Evolutionary conservation across 2,888 invertebrate species (phyloP), one percentile per base, ranked within the genome.

Genomic region (Ceratothoa steindachneri): DNA sequence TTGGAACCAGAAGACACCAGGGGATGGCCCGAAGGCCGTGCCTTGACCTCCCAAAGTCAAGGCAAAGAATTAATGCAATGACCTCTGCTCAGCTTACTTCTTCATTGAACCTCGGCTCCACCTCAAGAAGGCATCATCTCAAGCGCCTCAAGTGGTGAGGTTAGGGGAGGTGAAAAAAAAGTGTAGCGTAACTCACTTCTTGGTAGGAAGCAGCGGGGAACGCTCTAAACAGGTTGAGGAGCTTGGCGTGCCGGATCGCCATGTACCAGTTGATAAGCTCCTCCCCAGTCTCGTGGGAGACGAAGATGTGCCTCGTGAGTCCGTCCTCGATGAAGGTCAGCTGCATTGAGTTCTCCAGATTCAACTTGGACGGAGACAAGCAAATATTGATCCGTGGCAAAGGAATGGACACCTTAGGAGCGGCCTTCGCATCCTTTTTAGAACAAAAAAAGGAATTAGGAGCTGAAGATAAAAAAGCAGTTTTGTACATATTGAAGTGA

Each of bases 201-300:
- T 87, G 87, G 82, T 92, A 91, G 31, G 87, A 88, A 0, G 89
- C 89, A 7, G 90, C 89, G 0, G 94, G 94, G 84, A 91, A 93
- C 27, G 93, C 93, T 1, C 93, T 90, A 85, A 92, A 91, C 24
- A 93, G 86, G 22, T 92, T 87, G 82, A 93, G 92, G 67, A 94
- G 85, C 83, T 95, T 94, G 0, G 93, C 93, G 83, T 92, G 91
- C 72, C 95, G 87, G 80, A 93, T 91, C 30, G 91, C 91, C 84
- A 89, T 88, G 84, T 91, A 92, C 94, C 94, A 95, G 84, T 91
- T 91, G 53, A 90, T 91, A 76, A 93, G 91, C 67, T 91, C 89
- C 86, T 93, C 92, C 0, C 93, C 89, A 81, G 92, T 92, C 81
- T 93, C 92, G 81, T 93, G 92, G 83, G 93, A 92, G 0, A 95